A percentile compares a stretch with the other conserved stretches of the same genome.
Evolutionary conservation across 2,113 vertebrate genomes (phyloP).

Genomic region (Ibidorhyncha struthersii): DNA sequence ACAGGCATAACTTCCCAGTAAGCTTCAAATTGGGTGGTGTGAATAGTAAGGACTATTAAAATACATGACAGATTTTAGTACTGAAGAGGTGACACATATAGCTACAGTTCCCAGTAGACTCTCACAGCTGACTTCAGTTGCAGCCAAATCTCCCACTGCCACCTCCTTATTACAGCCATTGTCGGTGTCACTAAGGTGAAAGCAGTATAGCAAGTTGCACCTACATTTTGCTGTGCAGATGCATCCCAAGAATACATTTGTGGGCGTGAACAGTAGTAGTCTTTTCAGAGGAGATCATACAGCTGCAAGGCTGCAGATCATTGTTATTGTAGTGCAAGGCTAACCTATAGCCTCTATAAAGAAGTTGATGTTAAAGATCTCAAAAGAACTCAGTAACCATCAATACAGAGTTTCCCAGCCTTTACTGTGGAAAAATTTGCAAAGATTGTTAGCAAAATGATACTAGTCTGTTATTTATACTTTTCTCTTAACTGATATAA

Average conservation of each 20-base stretch:
- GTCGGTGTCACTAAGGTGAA: not conserved
- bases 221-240: not conserved
- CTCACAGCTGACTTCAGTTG: not conserved
- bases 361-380: not conserved
- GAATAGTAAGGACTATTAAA: not conserved
- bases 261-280: not conserved
- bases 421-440: not conserved
- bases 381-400: not conserved
- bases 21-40: not conserved
- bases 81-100: not conserved
- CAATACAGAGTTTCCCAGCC: not conserved
- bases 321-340: not conserved
- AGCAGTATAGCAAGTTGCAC: not conserved
- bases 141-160: not conserved
- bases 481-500: not conserved
- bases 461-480: not conserved
- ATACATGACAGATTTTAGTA: not conserved
- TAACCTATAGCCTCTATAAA: not conserved
- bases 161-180: not conserved
- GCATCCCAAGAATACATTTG: not conserved
- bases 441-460: not conserved
- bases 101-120: not conserved
- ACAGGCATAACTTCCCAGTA: not conserved
- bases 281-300: not conserved
- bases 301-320: not conserved